These are phyloP conservation scores for Sebastes goodei DNA, from an alignment of 2,797 vertebrate species.

Conservation along the genomic window DNA sequence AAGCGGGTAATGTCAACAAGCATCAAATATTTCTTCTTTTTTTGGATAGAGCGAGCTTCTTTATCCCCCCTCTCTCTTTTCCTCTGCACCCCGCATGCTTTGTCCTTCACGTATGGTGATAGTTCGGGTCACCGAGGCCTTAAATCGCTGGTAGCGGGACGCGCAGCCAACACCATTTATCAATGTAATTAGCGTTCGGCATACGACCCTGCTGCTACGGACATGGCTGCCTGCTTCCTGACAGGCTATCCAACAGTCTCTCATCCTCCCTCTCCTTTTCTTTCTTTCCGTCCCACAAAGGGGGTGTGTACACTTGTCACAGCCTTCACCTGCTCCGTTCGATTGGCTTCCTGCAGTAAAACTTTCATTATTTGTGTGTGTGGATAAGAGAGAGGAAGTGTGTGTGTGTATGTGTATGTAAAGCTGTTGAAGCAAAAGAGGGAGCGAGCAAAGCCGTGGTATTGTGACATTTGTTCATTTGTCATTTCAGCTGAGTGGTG, in stretches of 20 bases:
- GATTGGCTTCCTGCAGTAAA: conserved; percentile 35
- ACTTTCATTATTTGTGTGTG: conserved; percentile 23
- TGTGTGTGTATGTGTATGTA: neutral
- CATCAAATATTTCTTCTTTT: conserved; percentile 37
- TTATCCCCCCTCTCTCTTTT: conserved; percentile 7
- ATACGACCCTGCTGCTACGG: conserved; percentile 74
- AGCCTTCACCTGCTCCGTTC: conserved; percentile 27
- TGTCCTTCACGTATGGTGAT: conserved; percentile 71
- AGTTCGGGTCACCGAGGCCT: conserved; percentile 69
- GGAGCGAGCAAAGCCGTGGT: conserved; percentile 25
- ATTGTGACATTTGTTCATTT: conserved; percentile 75
- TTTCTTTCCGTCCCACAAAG: conserved; percentile 16
- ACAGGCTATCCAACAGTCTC: conserved; percentile 65
- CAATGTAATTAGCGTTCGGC: conserved; percentile 83
- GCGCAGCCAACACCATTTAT: conserved; percentile 75
- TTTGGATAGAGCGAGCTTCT: neutral
- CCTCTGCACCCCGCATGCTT: conserved; percentile 36
- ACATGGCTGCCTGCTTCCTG: conserved; percentile 76
- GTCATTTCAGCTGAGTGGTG: conserved; percentile 73
- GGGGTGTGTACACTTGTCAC: conserved; percentile 36
- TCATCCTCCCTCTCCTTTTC: conserved; percentile 19
- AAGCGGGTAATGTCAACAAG: conserved; percentile 66
- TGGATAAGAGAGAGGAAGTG: neutral
- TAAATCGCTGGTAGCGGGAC: conserved; percentile 75
- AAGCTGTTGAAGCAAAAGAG: conserved; percentile 20